phyloP scores from a whole-genome alignment of 2,797 vertebrate genomes.

The Erithacus rubecula region DNA sequence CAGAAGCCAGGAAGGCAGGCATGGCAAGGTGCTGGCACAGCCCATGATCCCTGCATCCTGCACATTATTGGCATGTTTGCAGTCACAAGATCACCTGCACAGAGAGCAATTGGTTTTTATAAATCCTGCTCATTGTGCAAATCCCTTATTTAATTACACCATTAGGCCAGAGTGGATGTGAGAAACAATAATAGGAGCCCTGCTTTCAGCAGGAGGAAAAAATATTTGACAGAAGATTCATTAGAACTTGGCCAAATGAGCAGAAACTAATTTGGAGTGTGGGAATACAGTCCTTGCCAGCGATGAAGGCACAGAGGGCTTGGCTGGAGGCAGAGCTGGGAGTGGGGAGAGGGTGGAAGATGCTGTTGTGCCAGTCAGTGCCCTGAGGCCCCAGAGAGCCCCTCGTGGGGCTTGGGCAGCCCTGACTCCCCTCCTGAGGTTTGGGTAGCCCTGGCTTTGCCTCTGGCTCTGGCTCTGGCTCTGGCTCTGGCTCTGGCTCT shows the following conservation, averaged over 20 bases:
- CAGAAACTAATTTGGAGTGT: background rate
- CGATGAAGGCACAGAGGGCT: background rate
- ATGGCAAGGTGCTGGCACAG: background rate
- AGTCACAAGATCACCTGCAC: conserved; percentile 59
- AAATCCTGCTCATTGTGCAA: conserved; percentile 58
- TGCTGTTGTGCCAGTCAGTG: accelerated
- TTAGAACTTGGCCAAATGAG: background rate
- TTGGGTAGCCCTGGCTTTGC: no score
- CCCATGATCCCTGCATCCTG: background rate
- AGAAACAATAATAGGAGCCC: background rate
- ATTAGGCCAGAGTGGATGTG: conserved; percentile 21
- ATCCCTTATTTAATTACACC: conserved; percentile 56
- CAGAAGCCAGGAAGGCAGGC: background rate
- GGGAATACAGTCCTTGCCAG: background rate
- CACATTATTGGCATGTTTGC: accelerated
- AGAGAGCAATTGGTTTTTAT: conserved; percentile 18
- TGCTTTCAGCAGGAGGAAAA: background rate
- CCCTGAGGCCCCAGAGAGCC: accelerated
- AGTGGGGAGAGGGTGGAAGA: background rate
- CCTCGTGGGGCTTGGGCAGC: background rate
- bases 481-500: no score
- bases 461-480: no score
- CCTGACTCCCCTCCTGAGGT: background rate
- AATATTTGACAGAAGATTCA: background rate
- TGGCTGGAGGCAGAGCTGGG: background rate